Evolutionary conservation across 2,797 vertebrate genomes (phyloP), one percentile per base, ranked within the genome.

Genomic region (Gastrophryne carolinensis): DNA sequence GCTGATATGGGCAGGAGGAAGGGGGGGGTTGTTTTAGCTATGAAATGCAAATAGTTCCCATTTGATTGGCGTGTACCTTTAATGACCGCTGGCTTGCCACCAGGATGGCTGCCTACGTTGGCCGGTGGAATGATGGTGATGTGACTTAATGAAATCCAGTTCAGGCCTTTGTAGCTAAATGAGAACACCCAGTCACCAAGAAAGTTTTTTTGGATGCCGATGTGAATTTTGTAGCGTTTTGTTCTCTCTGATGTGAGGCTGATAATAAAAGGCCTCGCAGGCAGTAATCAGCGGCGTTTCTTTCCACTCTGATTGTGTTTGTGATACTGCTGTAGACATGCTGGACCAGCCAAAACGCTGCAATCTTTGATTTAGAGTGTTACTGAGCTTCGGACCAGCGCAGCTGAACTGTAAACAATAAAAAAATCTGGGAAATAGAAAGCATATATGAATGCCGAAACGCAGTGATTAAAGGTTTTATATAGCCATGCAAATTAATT

Each of bases 341-440:
- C 13, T 37, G 68, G 39, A 47, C 75, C 68, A 24, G 75, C 75
- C 75, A 78, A 69, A 44, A 61, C 24, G 1, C 27, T 75, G 27
- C 32, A 61, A 72, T 72, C 65, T 76, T 63, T 76, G 57, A 76
- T 76, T 70, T 69, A 62, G 62, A 76, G 73, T 76, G 73, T 69
- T 69, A 34, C 57, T 69, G 57, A 54, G 70, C 54, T n/a, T 63
- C 34, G 72, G 50, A 72, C 68, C 47, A 60, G 75, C 68, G 13
- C 5, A 8, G 61, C 41, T 50, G 68, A 58, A 72, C 68, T 66
- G 52, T 60, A 72, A 72, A 78, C 75, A 72, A 70, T 74, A 64
- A 63, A 57, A 54, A 15, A 21, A 23, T 37, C 50, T 65, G 67
- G 67, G 62, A 78, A 78, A 34, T 57, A 32, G 75, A 58, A 70